Conservation (phyloP, 1,140 invertebrate genomes). For the Tetramorium parvispinum region DNA sequence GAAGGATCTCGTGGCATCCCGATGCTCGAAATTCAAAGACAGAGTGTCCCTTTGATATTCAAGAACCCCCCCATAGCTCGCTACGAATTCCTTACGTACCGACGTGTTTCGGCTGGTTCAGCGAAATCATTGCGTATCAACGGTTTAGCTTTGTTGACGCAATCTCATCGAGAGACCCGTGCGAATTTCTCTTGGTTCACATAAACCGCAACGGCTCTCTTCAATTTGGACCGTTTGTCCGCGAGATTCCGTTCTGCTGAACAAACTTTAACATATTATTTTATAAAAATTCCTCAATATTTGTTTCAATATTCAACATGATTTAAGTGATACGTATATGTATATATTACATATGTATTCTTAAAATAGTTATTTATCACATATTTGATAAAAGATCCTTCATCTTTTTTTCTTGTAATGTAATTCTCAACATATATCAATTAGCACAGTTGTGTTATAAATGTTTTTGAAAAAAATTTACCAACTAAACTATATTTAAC, state of each 20-base stretch:
- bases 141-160: conserved; percentile 56
- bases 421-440: not conserved
- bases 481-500: not conserved
- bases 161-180: conserved; percentile 37
- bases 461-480: not conserved
- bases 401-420: not conserved
- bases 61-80: conserved; percentile 42
- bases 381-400: not conserved
- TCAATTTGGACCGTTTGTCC: conserved; percentile 30
- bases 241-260: not conserved
- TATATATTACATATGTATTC: not conserved
- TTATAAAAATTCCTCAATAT: not conserved
- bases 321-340: not conserved
- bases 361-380: not conserved
- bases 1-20: conserved; percentile 52
- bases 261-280: not conserved
- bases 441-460: not conserved
- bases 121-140: conserved; percentile 52
- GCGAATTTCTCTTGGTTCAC: conserved; percentile 29
- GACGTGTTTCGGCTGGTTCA: conserved; percentile 49
- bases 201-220: conserved; percentile 34
- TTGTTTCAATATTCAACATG: not conserved
- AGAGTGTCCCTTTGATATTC: conserved; percentile 62
- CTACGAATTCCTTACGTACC: conserved; percentile 58
- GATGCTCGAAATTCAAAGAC: conserved; percentile 62